Evolutionary conservation across 1,140 invertebrate genomes (phyloP).

Genomic region (Trialeurodes vaporariorum): DNA sequence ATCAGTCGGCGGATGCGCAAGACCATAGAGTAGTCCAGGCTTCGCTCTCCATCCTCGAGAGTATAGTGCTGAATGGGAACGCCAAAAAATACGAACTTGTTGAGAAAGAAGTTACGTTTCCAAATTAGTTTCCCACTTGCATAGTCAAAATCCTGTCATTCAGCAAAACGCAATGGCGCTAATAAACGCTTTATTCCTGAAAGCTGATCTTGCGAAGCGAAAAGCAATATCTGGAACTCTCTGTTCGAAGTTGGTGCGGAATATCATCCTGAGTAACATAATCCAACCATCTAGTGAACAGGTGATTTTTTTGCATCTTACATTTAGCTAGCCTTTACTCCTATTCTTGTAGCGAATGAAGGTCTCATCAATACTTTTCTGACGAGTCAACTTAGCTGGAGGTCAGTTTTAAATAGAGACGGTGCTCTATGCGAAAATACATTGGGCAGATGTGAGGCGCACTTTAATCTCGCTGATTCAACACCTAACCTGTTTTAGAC

Average conservation of each 20-base stretch:
- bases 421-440: too few species aligned
- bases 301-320: too few species aligned
- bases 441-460: too few species aligned
- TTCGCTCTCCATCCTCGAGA: conserved; percentile 81
- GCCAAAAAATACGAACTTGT: conserved; percentile 64
- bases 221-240: conserved; percentile 61
- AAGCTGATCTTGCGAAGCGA: conserved; percentile 67
- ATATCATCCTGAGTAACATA: conserved; percentile 59
- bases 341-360: too few species aligned
- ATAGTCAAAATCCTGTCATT: conserved; percentile 56
- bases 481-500: too few species aligned
- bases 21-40: conserved; percentile 65
- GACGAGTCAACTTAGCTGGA: too few species aligned
- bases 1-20: conserved; percentile 46
- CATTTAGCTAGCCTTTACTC: too few species aligned
- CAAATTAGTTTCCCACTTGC: conserved; percentile 67
- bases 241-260: conserved; percentile 66
- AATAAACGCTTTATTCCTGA: conserved; percentile 83
- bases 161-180: conserved; percentile 89
- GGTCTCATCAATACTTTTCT: too few species aligned
- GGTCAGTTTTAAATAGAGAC: too few species aligned
- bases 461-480: too few species aligned
- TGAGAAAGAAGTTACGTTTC: conserved; percentile 77
- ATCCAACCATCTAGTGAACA: conserved; percentile 48
- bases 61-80: conserved; percentile 76